Conservation (phyloP, 2,113 vertebrate genomes). For the Scolopax mira region DNA sequence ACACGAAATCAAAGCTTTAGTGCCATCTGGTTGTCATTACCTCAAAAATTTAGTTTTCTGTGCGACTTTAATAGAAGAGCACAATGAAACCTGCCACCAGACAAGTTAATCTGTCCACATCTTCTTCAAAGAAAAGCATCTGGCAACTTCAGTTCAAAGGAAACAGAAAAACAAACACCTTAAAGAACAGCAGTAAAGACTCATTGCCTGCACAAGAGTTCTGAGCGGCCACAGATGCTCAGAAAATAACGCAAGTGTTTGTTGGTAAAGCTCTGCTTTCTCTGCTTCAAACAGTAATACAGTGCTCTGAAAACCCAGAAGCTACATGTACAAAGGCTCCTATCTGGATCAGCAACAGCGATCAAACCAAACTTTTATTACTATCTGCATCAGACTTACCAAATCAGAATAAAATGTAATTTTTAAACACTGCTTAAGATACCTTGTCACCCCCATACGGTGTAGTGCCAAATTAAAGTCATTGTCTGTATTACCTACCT, state of each 20-base stretch:
- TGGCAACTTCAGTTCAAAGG: neutral
- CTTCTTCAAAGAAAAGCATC: neutral
- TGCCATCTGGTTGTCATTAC: neutral
- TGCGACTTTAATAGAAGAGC: neutral
- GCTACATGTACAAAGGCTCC: neutral
- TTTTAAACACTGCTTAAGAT: neutral
- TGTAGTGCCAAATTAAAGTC: neutral
- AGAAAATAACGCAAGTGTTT: neutral
- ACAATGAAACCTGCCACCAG: neutral
- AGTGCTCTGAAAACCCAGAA: neutral
- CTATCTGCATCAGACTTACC: neutral
- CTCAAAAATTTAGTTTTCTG: neutral
- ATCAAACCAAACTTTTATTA: neutral
- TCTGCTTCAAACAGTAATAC: neutral
- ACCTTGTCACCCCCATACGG: neutral
- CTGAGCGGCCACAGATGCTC: neutral
- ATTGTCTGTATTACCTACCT: neutral
- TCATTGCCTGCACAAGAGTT: neutral
- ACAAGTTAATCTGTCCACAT: neutral
- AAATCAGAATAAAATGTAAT: neutral
- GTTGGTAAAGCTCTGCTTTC: neutral
- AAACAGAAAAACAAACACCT: neutral
- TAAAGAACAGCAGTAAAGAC: neutral
- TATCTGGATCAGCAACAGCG: neutral
- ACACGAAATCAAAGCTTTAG: neutral